Evolutionary conservation across 1,140 invertebrate species (phyloP).

Genomic region (Acromyrmex charruanus): DNA sequence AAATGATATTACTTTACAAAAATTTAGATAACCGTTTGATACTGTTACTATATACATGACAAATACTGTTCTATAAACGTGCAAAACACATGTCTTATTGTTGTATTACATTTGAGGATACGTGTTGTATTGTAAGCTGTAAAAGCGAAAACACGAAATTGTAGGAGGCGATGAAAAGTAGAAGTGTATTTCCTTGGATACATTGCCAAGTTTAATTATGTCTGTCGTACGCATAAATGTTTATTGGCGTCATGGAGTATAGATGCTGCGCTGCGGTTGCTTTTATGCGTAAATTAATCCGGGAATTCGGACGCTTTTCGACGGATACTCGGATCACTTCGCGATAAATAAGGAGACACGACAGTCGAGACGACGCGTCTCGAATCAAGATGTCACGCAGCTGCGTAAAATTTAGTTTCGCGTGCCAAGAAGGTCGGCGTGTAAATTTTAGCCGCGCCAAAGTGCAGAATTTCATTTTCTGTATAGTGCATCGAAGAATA

Average conservation of each 20-base stretch:
- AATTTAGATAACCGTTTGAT: neutral
- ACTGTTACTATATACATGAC: neutral
- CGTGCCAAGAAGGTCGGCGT: slow-evolving; percentile 48
- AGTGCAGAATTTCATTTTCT: slow-evolving; percentile 27
- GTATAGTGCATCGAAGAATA: neutral
- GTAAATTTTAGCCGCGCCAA: slow-evolving; percentile 40
- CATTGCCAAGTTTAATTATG: neutral
- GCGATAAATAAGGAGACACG: slow-evolving; percentile 55
- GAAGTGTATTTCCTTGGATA: slow-evolving; percentile 13
- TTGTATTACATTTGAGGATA: neutral
- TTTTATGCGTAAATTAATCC: slow-evolving; percentile 40
- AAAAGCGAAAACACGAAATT: neutral
- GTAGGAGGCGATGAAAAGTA: neutral
- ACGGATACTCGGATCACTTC: slow-evolving; percentile 31
- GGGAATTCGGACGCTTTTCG: slow-evolving; percentile 10
- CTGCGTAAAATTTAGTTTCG: slow-evolving; percentile 45
- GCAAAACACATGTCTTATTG: no score
- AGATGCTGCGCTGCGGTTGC: neutral
- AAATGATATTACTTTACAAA: no score
- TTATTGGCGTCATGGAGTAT: neutral
- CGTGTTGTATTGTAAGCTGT: neutral
- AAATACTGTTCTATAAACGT: no score
- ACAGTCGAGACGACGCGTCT: slow-evolving; percentile 33
- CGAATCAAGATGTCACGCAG: slow-evolving; percentile 47
- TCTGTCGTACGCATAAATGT: slow-evolving; percentile 9